Evolutionary conservation across 2,888 invertebrate genomes (phyloP).

Genomic region (Ophonus ardosiacus): DNA sequence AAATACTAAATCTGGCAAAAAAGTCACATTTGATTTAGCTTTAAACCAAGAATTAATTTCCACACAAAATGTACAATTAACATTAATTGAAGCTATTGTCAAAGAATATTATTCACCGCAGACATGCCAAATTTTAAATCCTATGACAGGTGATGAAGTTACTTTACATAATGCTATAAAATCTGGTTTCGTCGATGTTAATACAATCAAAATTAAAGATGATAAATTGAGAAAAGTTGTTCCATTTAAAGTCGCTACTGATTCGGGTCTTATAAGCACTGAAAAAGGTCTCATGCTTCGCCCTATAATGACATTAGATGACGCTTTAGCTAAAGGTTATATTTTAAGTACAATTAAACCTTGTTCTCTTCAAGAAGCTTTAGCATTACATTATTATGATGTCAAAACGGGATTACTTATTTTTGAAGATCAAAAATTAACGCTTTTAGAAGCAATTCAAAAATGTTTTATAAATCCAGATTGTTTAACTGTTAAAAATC

Average conservation of each 20-base stretch:
- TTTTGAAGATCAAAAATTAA: slow-evolving; percentile 83
- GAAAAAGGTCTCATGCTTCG: slow-evolving; percentile 83
- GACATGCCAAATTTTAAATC: slow-evolving; percentile 87
- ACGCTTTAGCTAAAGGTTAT: slow-evolving; percentile 89
- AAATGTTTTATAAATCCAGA: slow-evolving; percentile 87
- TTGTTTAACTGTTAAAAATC: slow-evolving; percentile 88
- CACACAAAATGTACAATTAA: slow-evolving; percentile 84
- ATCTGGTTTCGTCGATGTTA: slow-evolving; percentile 84
- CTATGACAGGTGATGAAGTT: slow-evolving; percentile 85
- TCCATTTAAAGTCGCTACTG: slow-evolving; percentile 84
- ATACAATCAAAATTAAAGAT: slow-evolving; percentile 85
- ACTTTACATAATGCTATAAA: slow-evolving; percentile 87
- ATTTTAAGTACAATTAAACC: slow-evolving; percentile 88
- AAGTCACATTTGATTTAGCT: slow-evolving; percentile 85
- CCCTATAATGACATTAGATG: slow-evolving; percentile 85
- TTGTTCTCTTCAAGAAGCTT: slow-evolving; percentile 89
- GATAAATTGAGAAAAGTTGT: slow-evolving; percentile 83
- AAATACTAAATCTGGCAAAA: slow-evolving; percentile 84
- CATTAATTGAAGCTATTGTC: slow-evolving; percentile 85
- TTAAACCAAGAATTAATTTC: slow-evolving; percentile 84
- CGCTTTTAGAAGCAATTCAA: slow-evolving; percentile 86
- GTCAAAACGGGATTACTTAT: slow-evolving; percentile 84
- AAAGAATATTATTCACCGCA: slow-evolving; percentile 87
- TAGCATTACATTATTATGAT: slow-evolving; percentile 89
- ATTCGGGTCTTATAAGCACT: slow-evolving; percentile 83